phyloP scores from a whole-genome alignment of 2,113 vertebrate genomes.

The Marcusenius ussheri region DNA sequence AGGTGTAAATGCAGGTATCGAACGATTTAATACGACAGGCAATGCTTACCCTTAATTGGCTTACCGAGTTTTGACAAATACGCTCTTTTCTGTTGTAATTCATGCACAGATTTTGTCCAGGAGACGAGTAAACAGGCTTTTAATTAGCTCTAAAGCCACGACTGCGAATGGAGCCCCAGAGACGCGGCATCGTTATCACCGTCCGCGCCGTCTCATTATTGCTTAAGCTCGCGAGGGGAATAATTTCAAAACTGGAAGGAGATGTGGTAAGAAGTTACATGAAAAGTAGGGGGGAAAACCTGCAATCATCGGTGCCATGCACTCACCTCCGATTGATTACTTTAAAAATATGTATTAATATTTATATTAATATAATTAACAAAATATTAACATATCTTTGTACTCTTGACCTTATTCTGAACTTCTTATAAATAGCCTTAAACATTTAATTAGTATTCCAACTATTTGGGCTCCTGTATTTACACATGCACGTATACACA shows the following conservation, averaged over 20 bases:
- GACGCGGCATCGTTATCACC: neutral
- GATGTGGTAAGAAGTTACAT: neutral
- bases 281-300: neutral
- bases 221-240: neutral
- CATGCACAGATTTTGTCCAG: constrained; percentile 12
- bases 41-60: constrained; percentile 2
- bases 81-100: neutral
- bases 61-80: neutral
- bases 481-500: neutral
- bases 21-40: neutral
- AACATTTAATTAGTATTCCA: neutral
- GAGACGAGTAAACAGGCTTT: constrained; percentile 7
- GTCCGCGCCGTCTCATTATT: constrained; percentile 13
- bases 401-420: neutral
- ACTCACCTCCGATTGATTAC: neutral
- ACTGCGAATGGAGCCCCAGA: neutral
- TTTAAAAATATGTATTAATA: neutral
- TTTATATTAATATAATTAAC: neutral
- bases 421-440: neutral
- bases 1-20: neutral
- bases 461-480: neutral
- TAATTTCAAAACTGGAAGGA: constrained; percentile 7
- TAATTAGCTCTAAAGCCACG: constrained; percentile 17
- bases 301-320: neutral
- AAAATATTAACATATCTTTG: neutral